Evolutionary conservation across 2,888 invertebrate species (phyloP), one percentile per base, ranked within the genome.

Genomic region (Oligia fasciuncula): DNA sequence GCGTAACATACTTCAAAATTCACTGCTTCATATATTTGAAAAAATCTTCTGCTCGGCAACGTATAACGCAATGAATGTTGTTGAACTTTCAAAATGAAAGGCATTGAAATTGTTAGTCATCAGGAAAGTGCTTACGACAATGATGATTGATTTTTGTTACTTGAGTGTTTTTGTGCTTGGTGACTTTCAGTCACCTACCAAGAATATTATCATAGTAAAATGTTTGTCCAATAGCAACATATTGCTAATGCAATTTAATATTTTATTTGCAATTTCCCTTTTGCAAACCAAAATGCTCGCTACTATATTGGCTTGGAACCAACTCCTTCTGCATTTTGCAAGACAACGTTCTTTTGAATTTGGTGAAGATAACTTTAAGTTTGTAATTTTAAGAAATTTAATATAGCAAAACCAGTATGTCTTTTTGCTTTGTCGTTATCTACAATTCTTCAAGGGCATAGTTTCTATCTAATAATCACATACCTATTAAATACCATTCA

Each of bases 231-330:
- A 67, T 35, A 35, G 49, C 43, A 80, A 57, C 49, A 78, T 78
- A 65, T 69, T 83, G 49, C 49, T 78, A 35, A 49, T 19, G 65
- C 11, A 79, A 65, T 69, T 17, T 70, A 9, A 35, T 62, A 84
- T 66, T 66, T 35, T 40, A 66, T 46, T 70, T 67, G 29, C 57
- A 49, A 70, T 71, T 70, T 79, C 67, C 70, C 46, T 67, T 84
- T 66, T 67, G 51, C 40, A 54, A 60, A 65, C 57, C 66, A 67
- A 71, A 79, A 73, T 19, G 49, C 49, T 69, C n/a, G 40, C 49
- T 77, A n/a, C 79, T 60, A 60, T 35, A 80, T 80, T 84, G 79
- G 69, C 68, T 65, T 43, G 43, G n/a, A 60, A 78, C 68, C 63
- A 78, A 77, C 29, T 57, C 29, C 49, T 77, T 60, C 35, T 69